Percentiles rank a stretch among this genome's conserved stretches.
Conservation (phyloP, 1,140 invertebrate species). For the Bombus pascuorum region DNA sequence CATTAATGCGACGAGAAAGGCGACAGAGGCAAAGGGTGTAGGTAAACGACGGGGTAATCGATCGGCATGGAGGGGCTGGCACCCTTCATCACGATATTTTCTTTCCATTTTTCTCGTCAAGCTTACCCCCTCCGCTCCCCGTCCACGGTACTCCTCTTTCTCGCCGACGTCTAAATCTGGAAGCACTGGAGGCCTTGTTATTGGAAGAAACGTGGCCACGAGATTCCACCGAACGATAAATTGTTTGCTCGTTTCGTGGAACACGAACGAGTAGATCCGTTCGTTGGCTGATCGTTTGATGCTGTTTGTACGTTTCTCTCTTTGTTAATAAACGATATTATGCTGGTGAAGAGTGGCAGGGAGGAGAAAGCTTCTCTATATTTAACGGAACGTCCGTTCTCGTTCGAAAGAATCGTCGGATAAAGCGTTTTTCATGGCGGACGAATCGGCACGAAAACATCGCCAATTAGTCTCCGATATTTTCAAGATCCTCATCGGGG, state of each 20-base stretch:
- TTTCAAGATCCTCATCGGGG: neutral
- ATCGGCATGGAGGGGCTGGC: constrained; percentile 22
- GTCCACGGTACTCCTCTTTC: neutral
- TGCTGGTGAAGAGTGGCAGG: neutral
- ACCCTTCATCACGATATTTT: constrained; percentile 50
- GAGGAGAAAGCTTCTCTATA: neutral
- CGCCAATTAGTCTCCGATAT: constrained; percentile 24
- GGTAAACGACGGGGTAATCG: constrained; percentile 52
- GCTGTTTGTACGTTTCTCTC: constrained; percentile 7
- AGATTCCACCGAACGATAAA: constrained; percentile 9
- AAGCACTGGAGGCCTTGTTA: constrained; percentile 3
- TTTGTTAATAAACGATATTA: constrained; percentile 4
- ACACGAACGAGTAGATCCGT: neutral
- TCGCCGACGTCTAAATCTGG: constrained; percentile 44
- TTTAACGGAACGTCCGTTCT: neutral
- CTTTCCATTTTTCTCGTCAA: constrained; percentile 46
- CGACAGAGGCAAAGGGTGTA: constrained; percentile 47
- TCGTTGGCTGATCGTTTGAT: neutral
- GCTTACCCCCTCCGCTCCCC: neutral
- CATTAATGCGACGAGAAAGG: constrained; percentile 47
- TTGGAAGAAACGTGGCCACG: neutral
- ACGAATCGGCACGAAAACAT: constrained; percentile 19
- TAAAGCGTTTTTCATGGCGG: neutral
- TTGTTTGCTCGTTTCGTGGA: neutral
- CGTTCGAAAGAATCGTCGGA: neutral